Conservation (phyloP, 2,113 vertebrate genomes). For the Peromyscus polionotus region DNA sequence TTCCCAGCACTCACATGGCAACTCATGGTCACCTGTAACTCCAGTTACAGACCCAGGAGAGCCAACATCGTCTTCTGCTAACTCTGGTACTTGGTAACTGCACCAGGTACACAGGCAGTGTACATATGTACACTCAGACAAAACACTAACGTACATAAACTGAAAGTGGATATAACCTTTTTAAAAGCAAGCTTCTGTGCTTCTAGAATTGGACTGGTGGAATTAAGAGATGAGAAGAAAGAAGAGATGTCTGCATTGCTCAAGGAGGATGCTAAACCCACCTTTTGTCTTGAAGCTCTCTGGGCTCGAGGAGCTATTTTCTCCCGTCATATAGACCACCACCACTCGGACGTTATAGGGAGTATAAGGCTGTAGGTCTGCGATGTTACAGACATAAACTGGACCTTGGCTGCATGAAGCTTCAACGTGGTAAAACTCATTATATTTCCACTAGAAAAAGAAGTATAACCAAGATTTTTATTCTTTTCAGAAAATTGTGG, state of each 20-base stretch:
- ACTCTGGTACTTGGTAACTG: not conserved
- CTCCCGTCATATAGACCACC: slow-evolving; percentile 84
- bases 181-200: not conserved
- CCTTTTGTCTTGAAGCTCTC: slow-evolving; percentile 87
- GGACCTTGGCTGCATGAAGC: slow-evolving; percentile 68
- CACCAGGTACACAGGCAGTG: not conserved
- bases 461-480: slow-evolving; percentile 47
- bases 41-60: not conserved
- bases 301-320: slow-evolving; percentile 81
- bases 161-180: not conserved
- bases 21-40: not conserved
- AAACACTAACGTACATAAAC: not conserved
- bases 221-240: not conserved
- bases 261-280: slow-evolving; percentile 39
- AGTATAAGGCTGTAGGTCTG: slow-evolving; percentile 81
- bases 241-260: not conserved
- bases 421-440: slow-evolving; percentile 79
- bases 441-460: slow-evolving; percentile 82
- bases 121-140: not conserved
- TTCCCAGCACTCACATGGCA: not conserved
- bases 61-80: not conserved
- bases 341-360: slow-evolving; percentile 81
- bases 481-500: slow-evolving; percentile 46
- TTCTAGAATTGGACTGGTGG: not conserved
- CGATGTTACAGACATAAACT: slow-evolving; percentile 81